A percentile compares a stretch with the other conserved stretches of the same genome.
phyloP scores from a whole-genome alignment of 2,797 vertebrate genomes.

The Sebastes wilsoni region DNA sequence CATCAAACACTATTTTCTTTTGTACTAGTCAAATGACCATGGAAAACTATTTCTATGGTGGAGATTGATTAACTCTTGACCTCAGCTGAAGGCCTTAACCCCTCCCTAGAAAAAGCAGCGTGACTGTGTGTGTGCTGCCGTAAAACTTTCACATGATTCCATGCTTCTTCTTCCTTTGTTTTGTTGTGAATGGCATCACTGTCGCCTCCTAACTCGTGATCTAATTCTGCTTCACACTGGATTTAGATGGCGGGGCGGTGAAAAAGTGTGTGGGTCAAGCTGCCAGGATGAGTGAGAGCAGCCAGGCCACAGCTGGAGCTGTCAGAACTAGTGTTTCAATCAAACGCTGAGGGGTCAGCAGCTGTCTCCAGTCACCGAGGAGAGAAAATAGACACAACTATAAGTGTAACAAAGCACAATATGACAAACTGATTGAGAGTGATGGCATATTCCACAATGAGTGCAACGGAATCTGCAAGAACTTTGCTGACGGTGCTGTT shows the following conservation, averaged over 20 bases:
- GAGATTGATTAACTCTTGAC: not conserved
- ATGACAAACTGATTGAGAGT: not conserved
- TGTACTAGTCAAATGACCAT: no score
- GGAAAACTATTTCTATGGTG: no score
- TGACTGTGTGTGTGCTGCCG: not conserved
- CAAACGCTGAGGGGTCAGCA: constrained; percentile 9
- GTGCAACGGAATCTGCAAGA: not conserved
- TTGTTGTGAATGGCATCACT: not conserved
- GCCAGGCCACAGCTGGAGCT: constrained; percentile 48
- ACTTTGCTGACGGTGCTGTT: not conserved
- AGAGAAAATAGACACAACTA: constrained; percentile 1
- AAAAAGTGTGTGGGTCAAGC: constrained; percentile 27
- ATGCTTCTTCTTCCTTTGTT: not conserved
- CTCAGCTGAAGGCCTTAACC: not conserved
- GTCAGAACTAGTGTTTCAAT: constrained; percentile 52
- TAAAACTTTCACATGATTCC: not conserved
- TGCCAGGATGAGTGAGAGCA: constrained; percentile 16
- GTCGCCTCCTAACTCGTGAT: constrained; percentile 21
- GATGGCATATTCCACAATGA: constrained; percentile 8
- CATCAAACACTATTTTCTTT: no score
- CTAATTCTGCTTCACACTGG: constrained; percentile 1
- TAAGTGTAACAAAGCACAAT: not conserved
- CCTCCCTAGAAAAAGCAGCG: not conserved
- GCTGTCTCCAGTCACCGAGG: constrained; percentile 1
- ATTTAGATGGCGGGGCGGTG: not conserved